Evolutionary conservation across 2,888 invertebrate genomes (phyloP), one percentile per base, ranked within the genome.

Genomic region (Emesis furor): DNA sequence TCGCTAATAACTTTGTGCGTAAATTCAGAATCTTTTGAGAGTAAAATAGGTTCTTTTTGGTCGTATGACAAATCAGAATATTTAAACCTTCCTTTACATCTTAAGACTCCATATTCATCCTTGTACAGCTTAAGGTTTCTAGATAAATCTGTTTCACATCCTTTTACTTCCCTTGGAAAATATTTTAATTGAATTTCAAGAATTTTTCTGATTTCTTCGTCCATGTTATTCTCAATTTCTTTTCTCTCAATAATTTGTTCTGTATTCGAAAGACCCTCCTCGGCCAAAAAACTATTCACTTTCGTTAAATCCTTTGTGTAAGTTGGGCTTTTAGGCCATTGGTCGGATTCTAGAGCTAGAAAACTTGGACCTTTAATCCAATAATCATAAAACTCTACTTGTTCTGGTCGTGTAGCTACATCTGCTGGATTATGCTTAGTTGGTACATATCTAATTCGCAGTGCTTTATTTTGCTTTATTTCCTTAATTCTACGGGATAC

Each of bases 391-490:
- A 51, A 51, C 14, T 51, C 51, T n/a, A 51, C 46, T 35, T 62
- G 10, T 12, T 76, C 68, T 30, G 68, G 10, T 42, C 76, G 72
- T 17, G 80, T 76, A 12, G 68, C 80, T 76, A 76, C 42, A 42
- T 80, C 80, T 6, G 80, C 73, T 14, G 76, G 72, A 71, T 79
- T 79, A 8, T 75, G 8, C 76, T 69, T 17, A n/a, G 73, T 39
- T 30, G 82, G 76, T 30, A 82, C 68, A 59, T 74, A 77, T 7
- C 71, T 73, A 1, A 79, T n/a, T 62, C 30, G 30, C 17, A 82
- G 46, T 12, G 35, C 37, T n/a, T 24, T 51, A n/a, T 78, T 71
- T 67, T 78, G 39, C 51, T 67, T 79, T n/a, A 79, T 76, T 17
- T 79, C 79, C 1, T 32, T 55, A 39, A 79, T 76, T 65, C 79